A percentile compares a stretch with the other conserved stretches of the same genome.
These are phyloP conservation scores for Alethe diademata DNA, from an alignment of 2,113 vertebrate genomes.

Conservation along the genomic window DNA sequence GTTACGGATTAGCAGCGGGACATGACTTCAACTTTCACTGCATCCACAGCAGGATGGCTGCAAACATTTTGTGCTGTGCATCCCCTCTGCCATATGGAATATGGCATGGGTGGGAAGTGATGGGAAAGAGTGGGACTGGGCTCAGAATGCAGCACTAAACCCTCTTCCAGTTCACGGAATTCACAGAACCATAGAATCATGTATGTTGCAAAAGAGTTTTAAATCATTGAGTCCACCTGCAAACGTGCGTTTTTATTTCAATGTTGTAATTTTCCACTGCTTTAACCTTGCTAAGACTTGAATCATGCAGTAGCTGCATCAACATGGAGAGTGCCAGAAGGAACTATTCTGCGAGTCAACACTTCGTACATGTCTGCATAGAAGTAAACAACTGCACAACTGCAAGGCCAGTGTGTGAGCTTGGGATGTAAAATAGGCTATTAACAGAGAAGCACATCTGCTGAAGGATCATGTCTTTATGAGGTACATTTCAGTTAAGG, in stretches of 20 bases:
- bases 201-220: neutral
- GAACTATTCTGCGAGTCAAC: neutral
- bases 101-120: rapidly evolving
- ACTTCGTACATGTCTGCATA: neutral
- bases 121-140: neutral
- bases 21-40: neutral
- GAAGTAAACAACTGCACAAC: neutral
- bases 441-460: neutral
- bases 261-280: rapidly evolving
- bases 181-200: neutral
- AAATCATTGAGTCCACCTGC: rapidly evolving
- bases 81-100: rapidly evolving
- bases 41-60: neutral
- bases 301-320: rapidly evolving
- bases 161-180: neutral
- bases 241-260: neutral
- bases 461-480: neutral
- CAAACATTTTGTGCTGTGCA: neutral
- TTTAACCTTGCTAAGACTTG: neutral
- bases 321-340: neutral
- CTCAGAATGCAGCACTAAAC: neutral
- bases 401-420: neutral
- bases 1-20: neutral
- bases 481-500: neutral
- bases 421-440: neutral